Evolutionary conservation across 2,888 invertebrate species (phyloP).

Genomic region (Cephalotes varians): DNA sequence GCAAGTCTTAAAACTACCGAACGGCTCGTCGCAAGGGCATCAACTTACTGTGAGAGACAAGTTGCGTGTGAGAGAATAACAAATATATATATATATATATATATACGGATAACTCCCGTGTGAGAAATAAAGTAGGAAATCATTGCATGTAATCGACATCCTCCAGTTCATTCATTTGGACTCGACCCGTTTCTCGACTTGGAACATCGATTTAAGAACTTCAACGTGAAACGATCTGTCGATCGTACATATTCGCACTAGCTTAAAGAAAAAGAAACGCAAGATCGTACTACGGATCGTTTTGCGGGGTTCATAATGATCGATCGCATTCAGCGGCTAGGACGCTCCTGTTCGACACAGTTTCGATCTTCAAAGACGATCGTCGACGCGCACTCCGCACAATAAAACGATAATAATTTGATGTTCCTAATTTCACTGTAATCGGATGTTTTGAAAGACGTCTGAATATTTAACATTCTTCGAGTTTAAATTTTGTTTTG

Average conservation of each 20-base stretch:
- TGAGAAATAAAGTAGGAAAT: constrained; percentile 9
- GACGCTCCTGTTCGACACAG: constrained; percentile 27
- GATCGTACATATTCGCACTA: constrained; percentile 18
- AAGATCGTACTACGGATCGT: background rate
- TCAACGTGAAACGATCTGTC: constrained; percentile 18
- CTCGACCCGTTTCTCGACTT: constrained; percentile 16
- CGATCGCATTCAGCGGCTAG: constrained; percentile 46
- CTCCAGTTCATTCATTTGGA: background rate
- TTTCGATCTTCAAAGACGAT: constrained; percentile 12
- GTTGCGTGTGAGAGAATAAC: constrained; percentile 7
- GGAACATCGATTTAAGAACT: constrained; percentile 8
- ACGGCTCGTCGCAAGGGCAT: background rate
- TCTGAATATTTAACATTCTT: background rate
- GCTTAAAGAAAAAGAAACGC: background rate
- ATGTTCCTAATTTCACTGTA: background rate
- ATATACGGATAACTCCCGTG: background rate
- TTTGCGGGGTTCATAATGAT: constrained; percentile 24
- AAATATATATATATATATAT: background rate
- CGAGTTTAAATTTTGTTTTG: background rate
- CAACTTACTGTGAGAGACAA: background rate
- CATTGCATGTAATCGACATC: background rate
- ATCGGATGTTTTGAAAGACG: background rate
- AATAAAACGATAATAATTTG: background rate
- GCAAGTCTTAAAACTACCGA: constrained; percentile 1
- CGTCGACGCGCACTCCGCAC: background rate